These are phyloP conservation scores for Subacronicta megacephala DNA, from an alignment of 2,888 invertebrate species.

Conservation along the genomic window DNA sequence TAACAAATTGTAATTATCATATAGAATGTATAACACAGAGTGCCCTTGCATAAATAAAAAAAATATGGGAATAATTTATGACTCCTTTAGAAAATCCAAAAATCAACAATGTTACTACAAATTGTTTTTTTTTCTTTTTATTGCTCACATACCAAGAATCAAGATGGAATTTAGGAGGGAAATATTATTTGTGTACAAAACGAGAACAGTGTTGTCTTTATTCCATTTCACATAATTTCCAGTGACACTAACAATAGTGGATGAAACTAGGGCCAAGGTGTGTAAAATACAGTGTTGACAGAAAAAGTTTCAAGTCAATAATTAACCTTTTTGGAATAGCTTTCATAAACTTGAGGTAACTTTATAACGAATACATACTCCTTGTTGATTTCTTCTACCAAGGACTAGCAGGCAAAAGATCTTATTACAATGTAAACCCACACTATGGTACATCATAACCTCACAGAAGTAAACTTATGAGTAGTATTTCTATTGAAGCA, in stretches of 20 bases:
- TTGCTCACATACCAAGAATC: no score
- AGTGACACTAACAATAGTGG: no score
- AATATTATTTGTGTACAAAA: background rate
- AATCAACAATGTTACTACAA: no score
- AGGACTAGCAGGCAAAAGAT: background rate
- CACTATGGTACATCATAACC: constrained; percentile 30
- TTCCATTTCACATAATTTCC: no score
- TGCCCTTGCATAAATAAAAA: constrained; percentile 79
- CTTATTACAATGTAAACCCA: background rate
- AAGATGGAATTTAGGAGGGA: background rate
- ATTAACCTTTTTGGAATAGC: background rate
- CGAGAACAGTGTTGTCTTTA: no score
- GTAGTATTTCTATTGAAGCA: background rate
- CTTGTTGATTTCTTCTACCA: background rate
- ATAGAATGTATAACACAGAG: constrained; percentile 85
- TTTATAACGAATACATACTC: background rate
- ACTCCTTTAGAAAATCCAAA: no score
- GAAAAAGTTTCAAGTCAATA: background rate
- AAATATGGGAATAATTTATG: no score
- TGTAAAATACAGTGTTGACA: constrained; percentile 33
- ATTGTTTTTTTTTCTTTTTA: no score
- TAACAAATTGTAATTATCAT: constrained; percentile 87
- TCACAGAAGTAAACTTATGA: background rate
- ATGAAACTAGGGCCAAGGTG: constrained; percentile 8
- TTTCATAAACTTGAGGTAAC: background rate